Evolutionary conservation across 2,113 vertebrate genomes (phyloP).

Genomic region (Vulpes ferrilata): DNA sequence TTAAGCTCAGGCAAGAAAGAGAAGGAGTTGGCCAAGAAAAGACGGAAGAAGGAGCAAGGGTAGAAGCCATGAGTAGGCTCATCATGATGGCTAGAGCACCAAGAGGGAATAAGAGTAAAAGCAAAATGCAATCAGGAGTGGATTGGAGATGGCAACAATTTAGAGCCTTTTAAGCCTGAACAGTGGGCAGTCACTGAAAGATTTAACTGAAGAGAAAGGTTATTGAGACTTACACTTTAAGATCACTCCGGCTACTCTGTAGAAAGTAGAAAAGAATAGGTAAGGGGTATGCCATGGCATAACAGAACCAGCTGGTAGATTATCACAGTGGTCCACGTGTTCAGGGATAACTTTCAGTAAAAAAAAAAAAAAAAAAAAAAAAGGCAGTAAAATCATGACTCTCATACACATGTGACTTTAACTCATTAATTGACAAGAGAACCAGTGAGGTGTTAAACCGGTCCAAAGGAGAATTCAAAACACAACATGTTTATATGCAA

Average conservation of each 20-base stretch:
- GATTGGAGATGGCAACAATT: not conserved
- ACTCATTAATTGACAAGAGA: conserved; percentile 13
- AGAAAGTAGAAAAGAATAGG: not conserved
- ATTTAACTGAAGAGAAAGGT: not conserved
- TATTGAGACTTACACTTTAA: not conserved
- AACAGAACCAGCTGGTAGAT: not conserved
- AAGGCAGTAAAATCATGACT: not conserved
- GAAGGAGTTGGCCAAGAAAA: not conserved
- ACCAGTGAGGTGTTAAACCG: not conserved
- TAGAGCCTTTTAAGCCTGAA: not conserved
- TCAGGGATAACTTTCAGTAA: not conserved
- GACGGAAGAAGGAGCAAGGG: not conserved
- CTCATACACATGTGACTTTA: not conserved
- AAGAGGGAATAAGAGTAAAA: not conserved
- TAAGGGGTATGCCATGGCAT: not conserved
- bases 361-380: not conserved
- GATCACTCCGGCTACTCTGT: not conserved
- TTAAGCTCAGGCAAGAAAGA: not conserved
- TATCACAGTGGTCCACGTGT: not conserved
- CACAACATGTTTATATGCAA: not conserved
- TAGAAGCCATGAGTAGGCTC: not conserved
- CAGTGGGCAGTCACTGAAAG: not conserved
- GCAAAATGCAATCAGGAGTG: not conserved
- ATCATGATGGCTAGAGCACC: fast-evolving
- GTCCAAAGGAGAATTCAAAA: not conserved